A percentile compares a stretch with the other conserved stretches of the same genome.
These are phyloP conservation scores for Dexiosoma caninum DNA, from an alignment of 2,888 invertebrate genomes.

Conservation along the genomic window DNA sequence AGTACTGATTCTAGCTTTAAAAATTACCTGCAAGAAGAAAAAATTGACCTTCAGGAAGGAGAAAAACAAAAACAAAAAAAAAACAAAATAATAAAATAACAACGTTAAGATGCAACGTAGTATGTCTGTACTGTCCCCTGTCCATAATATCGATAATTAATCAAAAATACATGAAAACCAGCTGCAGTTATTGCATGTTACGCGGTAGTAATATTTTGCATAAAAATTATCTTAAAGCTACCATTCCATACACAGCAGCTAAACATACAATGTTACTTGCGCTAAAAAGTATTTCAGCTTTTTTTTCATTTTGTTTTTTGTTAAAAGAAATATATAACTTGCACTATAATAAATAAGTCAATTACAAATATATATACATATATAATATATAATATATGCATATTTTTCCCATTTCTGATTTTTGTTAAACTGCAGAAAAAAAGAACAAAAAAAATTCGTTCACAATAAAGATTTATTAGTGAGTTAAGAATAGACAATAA, in stretches of 20 bases:
- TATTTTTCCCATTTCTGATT: neutral
- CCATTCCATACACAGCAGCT: neutral
- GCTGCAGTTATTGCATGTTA: conserved; percentile 58
- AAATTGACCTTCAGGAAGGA: conserved; percentile 52
- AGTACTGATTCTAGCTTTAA: conserved; percentile 46
- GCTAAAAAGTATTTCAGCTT: neutral
- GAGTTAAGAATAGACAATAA: conserved; percentile 56
- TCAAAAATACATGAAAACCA: conserved; percentile 58
- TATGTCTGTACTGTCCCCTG: conserved; percentile 39
- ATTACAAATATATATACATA: conserved; percentile 41
- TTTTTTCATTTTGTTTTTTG: conserved; percentile 9
- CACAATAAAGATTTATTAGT: conserved; percentile 53
- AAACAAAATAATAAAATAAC: conserved; percentile 3
- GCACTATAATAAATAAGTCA: conserved; percentile 63
- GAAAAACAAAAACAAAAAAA: neutral
- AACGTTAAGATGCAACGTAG: conserved; percentile 23
- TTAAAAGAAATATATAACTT: conserved; percentile 50
- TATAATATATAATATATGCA: neutral
- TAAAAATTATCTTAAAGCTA: conserved; percentile 52
- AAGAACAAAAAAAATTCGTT: conserved; percentile 50
- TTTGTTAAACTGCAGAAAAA: conserved; percentile 32
- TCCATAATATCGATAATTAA: conserved; percentile 56
- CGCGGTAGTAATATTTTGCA: conserved; percentile 54
- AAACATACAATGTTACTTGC: neutral
- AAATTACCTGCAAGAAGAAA: conserved; percentile 43